Conservation (phyloP, 23 tunicate genomes). For the Styela clava region DNA sequence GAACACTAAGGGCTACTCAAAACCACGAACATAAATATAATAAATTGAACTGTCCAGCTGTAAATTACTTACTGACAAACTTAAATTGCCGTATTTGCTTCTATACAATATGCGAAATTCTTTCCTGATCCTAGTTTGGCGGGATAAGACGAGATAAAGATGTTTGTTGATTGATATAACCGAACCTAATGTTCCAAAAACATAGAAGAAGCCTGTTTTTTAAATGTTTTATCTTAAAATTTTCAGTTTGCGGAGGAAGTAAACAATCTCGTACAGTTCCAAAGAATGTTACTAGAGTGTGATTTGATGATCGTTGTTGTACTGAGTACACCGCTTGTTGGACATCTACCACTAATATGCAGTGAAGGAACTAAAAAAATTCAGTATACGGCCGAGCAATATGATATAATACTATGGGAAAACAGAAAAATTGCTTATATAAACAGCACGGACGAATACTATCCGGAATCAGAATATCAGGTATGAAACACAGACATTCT, state of each 20-base stretch:
- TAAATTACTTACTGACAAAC: no score
- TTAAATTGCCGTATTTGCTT: no score
- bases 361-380: constrained; percentile 35
- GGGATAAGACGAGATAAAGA: no score
- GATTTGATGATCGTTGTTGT: constrained; percentile 45
- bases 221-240: no score
- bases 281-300: constrained; percentile 29
- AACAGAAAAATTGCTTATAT: constrained; percentile 31
- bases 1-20: no score
- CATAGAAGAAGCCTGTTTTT: no score
- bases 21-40: no score
- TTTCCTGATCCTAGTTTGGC: no score
- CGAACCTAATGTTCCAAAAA: no score
- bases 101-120: no score
- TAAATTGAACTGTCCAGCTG: no score
- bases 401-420: constrained; percentile 28
- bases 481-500: constrained; percentile 3
- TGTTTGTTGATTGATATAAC: no score
- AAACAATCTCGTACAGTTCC: constrained; percentile 16
- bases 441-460: constrained; percentile 36
- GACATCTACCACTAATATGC: not conserved
- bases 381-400: constrained; percentile 35
- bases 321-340: constrained; percentile 2
- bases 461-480: constrained; percentile 68
- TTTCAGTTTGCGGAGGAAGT: constrained; percentile 38